Conservation (phyloP, 1,140 invertebrate genomes). For the Propsilocerus akamusi region DNA sequence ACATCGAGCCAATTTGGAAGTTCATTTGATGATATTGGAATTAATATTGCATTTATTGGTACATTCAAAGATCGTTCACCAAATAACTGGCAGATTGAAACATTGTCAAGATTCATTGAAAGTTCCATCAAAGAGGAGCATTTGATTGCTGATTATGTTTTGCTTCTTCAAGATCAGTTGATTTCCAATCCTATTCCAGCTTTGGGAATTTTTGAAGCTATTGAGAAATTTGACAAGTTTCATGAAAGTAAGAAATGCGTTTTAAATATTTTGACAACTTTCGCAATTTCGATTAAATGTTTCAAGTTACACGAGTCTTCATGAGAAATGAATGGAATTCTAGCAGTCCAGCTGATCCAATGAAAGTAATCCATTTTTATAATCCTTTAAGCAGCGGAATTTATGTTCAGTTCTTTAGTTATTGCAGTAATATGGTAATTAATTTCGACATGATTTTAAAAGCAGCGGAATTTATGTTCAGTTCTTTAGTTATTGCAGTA, state of each 20-base stretch:
- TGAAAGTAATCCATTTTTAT: too few relatives aligned
- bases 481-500: too few relatives aligned
- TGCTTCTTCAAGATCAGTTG: neutral
- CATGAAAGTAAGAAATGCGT: neutral
- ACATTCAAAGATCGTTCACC: neutral
- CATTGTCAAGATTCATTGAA: neutral
- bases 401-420: too few relatives aligned
- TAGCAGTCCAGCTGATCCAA: slow-evolving; percentile 36
- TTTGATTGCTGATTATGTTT: neutral
- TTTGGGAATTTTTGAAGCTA: neutral
- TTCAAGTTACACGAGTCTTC: neutral
- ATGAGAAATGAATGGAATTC: slow-evolving; percentile 39
- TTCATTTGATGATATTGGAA: neutral
- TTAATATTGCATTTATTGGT: neutral
- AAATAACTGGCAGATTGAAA: neutral
- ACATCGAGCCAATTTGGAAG: slow-evolving; percentile 11
- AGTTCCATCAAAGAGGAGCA: neutral
- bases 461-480: too few relatives aligned
- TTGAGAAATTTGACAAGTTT: neutral
- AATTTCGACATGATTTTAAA: too few relatives aligned
- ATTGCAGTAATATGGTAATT: too few relatives aligned
- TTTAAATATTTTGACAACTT: neutral
- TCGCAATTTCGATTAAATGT: neutral
- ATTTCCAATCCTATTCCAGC: neutral
- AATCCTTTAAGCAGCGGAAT: too few relatives aligned